A percentile compares a stretch with the other conserved stretches of the same genome.
Conservation (phyloP, 2,888 invertebrate genomes). For the Shargacucullia verbasci region DNA sequence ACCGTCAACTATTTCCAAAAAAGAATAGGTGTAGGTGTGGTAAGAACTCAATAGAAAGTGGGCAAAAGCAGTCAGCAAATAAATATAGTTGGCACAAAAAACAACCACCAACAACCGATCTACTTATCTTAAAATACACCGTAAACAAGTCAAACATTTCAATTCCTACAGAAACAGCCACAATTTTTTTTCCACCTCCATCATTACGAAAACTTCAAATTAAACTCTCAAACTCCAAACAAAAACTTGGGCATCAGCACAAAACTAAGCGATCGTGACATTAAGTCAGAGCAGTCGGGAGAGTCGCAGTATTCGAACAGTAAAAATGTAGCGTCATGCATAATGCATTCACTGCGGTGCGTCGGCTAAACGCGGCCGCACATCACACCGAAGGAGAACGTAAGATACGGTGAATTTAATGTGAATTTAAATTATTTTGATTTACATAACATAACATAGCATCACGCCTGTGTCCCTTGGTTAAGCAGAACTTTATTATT, state of each 20-base stretch:
- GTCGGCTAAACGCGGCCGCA: conserved; percentile 52
- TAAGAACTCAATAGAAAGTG: too few species aligned
- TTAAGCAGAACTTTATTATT: too few species aligned
- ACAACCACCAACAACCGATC: too few species aligned
- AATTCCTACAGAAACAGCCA: conserved; percentile 16
- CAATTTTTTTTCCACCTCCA: conserved; percentile 17
- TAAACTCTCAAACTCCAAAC: conserved; percentile 38
- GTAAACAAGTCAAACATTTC: not conserved
- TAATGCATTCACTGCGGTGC: conserved; percentile 65
- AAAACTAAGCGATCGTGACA: conserved; percentile 64
- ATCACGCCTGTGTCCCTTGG: too few species aligned
- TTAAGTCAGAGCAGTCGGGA: conserved; percentile 47
- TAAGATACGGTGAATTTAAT: too few species aligned
- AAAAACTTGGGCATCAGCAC: conserved; percentile 44
- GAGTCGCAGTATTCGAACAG: conserved; percentile 50
- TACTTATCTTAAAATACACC: not conserved
- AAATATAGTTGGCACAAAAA: too few species aligned
- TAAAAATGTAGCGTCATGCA: conserved; percentile 72
- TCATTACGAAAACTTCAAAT: conserved; percentile 40
- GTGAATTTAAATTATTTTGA: too few species aligned
- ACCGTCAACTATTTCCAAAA: too few species aligned
- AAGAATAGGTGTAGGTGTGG: too few species aligned
- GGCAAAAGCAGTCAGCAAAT: too few species aligned
- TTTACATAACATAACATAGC: too few species aligned
- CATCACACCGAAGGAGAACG: conserved; percentile 47